Percentiles rank a stretch among this genome's conserved stretches.
Evolutionary conservation across 2,113 vertebrate genomes (phyloP).

Genomic region (Corydoras sp.): DNA sequence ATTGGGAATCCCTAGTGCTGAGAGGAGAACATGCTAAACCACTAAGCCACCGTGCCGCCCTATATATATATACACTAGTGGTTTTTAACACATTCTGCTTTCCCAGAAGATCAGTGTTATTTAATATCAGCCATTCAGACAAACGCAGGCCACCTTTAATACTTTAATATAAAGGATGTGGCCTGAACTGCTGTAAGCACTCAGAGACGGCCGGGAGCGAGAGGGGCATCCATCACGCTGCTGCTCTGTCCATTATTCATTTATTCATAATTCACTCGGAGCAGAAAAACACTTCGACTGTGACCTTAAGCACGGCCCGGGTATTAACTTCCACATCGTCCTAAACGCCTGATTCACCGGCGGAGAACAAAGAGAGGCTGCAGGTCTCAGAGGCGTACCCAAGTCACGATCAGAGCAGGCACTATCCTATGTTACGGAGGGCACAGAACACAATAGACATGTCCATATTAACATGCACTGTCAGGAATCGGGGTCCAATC

Average conservation of each 20-base stretch:
- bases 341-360: not conserved
- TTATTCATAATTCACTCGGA: conserved; percentile 19
- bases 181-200: not conserved
- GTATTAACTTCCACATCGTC: not conserved
- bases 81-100: not conserved
- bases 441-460: not conserved
- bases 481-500: too few species aligned
- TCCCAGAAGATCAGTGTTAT: conserved; percentile 2
- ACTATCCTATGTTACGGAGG: not conserved
- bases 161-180: not conserved
- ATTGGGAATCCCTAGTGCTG: too few species aligned
- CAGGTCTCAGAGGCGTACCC: not conserved
- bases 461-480: too few species aligned
- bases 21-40: too few species aligned
- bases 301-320: conserved; percentile 1
- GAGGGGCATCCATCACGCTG: conserved; percentile 9
- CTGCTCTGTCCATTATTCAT: conserved; percentile 14
- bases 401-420: conserved; percentile 1
- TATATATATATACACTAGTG: not conserved
- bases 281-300: not conserved
- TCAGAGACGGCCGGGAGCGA: not conserved
- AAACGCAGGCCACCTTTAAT: not conserved
- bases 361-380: not conserved
- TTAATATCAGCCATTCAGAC: conserved; percentile 3
- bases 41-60: too few species aligned